phyloP scores from a whole-genome alignment of 2,113 vertebrate genomes.

The Atherinomorus stipes region DNA sequence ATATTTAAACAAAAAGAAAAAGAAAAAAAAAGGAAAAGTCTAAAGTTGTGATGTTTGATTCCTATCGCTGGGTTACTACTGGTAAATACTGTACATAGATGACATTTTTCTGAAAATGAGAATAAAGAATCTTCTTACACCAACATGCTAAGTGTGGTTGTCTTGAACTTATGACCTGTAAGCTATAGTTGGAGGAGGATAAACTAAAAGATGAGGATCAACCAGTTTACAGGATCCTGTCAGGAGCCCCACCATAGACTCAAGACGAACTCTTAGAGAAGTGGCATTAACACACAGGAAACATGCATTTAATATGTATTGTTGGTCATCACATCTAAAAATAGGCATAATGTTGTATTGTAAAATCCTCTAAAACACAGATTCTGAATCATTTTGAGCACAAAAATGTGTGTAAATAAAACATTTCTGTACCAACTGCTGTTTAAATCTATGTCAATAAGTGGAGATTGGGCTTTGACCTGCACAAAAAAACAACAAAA shows the following conservation, averaged over 20 bases:
- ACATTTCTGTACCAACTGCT: slow-evolving; percentile 35
- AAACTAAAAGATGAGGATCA: slow-evolving; percentile 44
- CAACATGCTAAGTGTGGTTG: slow-evolving; percentile 17
- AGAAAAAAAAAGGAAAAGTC: no score
- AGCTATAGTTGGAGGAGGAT: slow-evolving; percentile 40
- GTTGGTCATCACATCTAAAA: slow-evolving; percentile 15
- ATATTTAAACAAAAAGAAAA: no score
- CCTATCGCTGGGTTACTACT: not conserved
- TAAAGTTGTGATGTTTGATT: not conserved
- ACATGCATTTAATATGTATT: slow-evolving; percentile 5
- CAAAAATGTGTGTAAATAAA: not conserved
- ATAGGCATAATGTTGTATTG: not conserved
- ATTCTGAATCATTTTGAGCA: not conserved
- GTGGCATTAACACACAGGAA: not conserved
- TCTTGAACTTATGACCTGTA: slow-evolving; percentile 37
- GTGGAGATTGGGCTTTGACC: slow-evolving; percentile 44
- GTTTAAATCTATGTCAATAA: slow-evolving; percentile 38
- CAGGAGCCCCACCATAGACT: slow-evolving; percentile 42
- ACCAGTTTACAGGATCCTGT: slow-evolving; percentile 30
- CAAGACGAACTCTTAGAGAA: slow-evolving; percentile 23
- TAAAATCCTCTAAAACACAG: not conserved
- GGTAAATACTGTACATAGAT: slow-evolving; percentile 10
- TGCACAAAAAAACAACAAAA: slow-evolving; percentile 52
- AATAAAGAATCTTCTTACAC: slow-evolving; percentile 12
- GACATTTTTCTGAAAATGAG: slow-evolving; percentile 40